Evolutionary conservation across 2,888 invertebrate genomes (phyloP), one percentile per base, ranked within the genome.

Genomic region (Tachina fera): DNA sequence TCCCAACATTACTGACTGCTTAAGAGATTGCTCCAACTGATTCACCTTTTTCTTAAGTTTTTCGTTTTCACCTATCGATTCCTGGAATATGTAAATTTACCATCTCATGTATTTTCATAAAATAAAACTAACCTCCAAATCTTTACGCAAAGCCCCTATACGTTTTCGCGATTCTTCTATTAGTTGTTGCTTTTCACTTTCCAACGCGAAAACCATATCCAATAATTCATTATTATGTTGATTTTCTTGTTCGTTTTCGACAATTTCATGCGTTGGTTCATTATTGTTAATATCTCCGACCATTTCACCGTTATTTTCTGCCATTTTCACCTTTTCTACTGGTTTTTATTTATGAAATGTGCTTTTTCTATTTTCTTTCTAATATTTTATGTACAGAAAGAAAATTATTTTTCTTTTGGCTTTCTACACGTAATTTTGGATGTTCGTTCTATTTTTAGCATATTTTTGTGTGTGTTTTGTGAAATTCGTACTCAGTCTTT

Each of bases 161-260:
- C 91, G 88, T 86, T 89, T 89, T 65, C 92, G 91, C 19, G 92
- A 91, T 86, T 92, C 92, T 83, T 93, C 93, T 67, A 92, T 87
- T 78, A 93, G 84, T 51, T 91, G 90, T 61, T 92, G 91, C 82
- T 93, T 93, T 83, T 93, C 93, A 87, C 92, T 92, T 89, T 93
- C 93, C 86, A 93, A 89, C 61, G 89, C 88, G 84, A 92, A 92
- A 1, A 93, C 91, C 88, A 92, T 90, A 83, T 92, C 93, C 41
- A 93, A 89, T 61, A 93, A 89, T 58, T 93, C 92, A 77, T 90
- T 90, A 67, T 83, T 77, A 75, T 78, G 72, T 81, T 51, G 71
- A 68, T 87, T 80, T 51, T 76, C 39, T 53, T 31, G 3, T 53
- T 61, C 22, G 49, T 60, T 49, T 63, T 79, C 60, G 22, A 11